Conservation (phyloP, 2,797 vertebrate genomes). For the Vireo griseus region DNA sequence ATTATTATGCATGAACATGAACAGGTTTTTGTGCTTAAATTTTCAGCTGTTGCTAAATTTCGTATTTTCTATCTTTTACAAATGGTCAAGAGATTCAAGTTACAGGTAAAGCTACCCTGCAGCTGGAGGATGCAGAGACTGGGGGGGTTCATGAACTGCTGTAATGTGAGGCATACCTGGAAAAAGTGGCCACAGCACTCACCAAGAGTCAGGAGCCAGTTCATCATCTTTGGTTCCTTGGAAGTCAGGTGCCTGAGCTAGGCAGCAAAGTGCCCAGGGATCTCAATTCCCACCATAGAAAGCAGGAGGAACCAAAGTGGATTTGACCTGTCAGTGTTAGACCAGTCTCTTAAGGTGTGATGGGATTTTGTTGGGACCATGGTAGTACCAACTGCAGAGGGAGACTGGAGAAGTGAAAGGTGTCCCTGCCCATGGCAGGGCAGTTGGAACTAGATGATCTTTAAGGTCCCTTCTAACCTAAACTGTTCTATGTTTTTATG, state of each 20-base stretch:
- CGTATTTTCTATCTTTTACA: neutral
- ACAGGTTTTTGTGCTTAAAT: neutral
- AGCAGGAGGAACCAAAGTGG: neutral
- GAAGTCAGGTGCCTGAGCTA: neutral
- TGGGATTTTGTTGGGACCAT: neutral
- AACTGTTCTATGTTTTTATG: neutral
- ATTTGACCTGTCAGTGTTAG: neutral
- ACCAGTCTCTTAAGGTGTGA: rapidly evolving
- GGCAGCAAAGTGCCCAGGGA: neutral
- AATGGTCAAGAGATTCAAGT: neutral
- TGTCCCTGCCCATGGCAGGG: neutral
- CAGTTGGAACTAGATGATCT: neutral
- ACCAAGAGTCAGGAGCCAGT: neutral
- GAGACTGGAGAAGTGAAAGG: neutral
- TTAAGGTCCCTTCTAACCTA: neutral
- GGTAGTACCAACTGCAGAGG: neutral
- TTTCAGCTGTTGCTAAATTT: neutral
- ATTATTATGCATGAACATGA: neutral
- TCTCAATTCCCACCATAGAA: neutral
- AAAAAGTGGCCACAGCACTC: neutral
- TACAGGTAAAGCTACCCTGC: neutral
- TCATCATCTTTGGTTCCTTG: neutral
- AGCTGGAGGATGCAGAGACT: neutral
- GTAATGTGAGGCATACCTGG: rapidly evolving
- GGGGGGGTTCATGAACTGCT: neutral